Evolutionary conservation across 92 coral and sea anemone species (phyloP).

Genomic region (Bergia puertoricense): DNA sequence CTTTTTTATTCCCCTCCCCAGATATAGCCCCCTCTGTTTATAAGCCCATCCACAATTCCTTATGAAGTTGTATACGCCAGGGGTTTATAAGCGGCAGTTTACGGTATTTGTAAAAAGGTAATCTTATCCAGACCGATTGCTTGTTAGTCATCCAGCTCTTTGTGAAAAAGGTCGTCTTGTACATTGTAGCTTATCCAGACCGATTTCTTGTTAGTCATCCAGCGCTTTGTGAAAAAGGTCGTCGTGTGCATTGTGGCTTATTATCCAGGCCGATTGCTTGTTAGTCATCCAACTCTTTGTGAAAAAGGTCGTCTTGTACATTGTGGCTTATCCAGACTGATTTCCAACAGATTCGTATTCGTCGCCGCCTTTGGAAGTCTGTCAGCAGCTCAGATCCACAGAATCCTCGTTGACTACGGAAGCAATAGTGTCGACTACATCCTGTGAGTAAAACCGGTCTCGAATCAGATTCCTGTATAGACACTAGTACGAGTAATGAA

Average conservation of each 20-base stretch:
- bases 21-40: too few relatives aligned
- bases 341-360: conserved; percentile 48
- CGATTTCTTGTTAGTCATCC: background rate
- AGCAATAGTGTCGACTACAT: conserved; percentile 51
- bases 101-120: too few relatives aligned
- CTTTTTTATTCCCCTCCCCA: too few relatives aligned
- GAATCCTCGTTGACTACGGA: conserved; percentile 54
- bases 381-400: conserved; percentile 51
- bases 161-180: background rate
- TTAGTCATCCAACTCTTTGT: too few relatives aligned
- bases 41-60: too few relatives aligned
- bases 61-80: too few relatives aligned
- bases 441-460: conserved; percentile 34
- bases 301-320: background rate
- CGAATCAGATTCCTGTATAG: background rate
- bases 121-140: too few relatives aligned
- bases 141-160: too few relatives aligned
- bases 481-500: background rate
- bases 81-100: too few relatives aligned
- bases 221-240: too few relatives aligned
- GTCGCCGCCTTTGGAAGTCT: conserved; percentile 45
- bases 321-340: background rate
- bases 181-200: background rate
- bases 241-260: background rate
- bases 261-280: too few relatives aligned